These are phyloP conservation scores for Cylloceria caligata DNA, from an alignment of 2,888 invertebrate genomes.

Conservation along the genomic window DNA sequence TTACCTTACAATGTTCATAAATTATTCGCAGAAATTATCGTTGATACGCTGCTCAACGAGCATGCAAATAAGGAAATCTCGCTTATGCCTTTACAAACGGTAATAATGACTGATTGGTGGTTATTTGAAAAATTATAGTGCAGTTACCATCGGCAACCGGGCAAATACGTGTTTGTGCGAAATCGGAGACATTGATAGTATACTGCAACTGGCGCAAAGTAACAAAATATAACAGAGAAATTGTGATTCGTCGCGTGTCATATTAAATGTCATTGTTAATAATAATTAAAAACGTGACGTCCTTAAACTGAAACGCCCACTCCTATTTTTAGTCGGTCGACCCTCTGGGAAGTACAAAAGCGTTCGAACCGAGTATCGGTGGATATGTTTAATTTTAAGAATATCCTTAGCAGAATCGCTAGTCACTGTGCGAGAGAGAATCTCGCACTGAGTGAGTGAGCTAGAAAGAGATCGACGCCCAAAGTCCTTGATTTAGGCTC, in stretches of 20 bases:
- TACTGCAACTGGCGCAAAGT: background rate
- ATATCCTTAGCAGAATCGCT: no score
- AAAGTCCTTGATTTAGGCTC: no score
- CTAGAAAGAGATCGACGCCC: no score
- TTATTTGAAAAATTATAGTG: slow-evolving; percentile 22
- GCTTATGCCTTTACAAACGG: slow-evolving; percentile 1
- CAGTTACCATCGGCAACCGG: background rate
- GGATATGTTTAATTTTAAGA: background rate
- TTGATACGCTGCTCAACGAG: background rate
- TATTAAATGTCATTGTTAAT: slow-evolving; percentile 14
- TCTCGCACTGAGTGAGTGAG: no score
- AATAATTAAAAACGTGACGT: slow-evolving; percentile 8
- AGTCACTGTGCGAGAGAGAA: no score
- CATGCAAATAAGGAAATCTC: background rate
- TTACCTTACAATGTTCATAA: background rate
- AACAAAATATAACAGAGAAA: background rate
- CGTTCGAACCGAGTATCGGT: background rate
- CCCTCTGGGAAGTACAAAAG: background rate
- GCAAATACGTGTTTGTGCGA: slow-evolving; percentile 1
- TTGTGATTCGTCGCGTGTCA: background rate
- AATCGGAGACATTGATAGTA: slow-evolving; percentile 12
- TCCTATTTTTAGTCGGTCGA: background rate
- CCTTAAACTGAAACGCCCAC: slow-evolving; percentile 28
- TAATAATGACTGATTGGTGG: background rate
- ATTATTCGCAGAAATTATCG: background rate